A percentile compares a stretch with the other conserved stretches of the same genome.
phyloP scores from a whole-genome alignment of 2,113 vertebrate species.

The Natator depressus region DNA sequence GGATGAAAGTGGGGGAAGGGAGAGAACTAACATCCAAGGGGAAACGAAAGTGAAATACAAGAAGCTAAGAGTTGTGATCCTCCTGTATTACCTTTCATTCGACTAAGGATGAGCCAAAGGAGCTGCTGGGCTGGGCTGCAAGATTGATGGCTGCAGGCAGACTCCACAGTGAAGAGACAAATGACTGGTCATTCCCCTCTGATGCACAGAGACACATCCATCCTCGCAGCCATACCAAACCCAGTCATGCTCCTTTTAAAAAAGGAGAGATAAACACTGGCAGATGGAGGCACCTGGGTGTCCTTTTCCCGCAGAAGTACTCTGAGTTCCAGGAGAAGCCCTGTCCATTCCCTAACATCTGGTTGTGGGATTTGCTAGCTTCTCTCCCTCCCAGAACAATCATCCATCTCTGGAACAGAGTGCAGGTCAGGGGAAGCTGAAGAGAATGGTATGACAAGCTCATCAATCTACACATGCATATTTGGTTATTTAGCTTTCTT shows the following conservation, averaged over 20 bases:
- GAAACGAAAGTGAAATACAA: conserved; percentile 33
- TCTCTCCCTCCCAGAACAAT: conserved; percentile 59
- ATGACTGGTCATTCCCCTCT: conserved; percentile 83
- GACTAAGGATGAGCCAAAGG: conserved; percentile 65
- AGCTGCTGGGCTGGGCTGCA: conserved; percentile 69
- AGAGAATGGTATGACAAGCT: conserved; percentile 77
- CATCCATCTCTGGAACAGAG: conserved; percentile 72
- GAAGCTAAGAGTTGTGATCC: conserved; percentile 15
- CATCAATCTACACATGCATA: conserved; percentile 80
- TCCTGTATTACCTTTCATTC: conserved; percentile 66
- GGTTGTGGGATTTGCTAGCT: conserved; percentile 70
- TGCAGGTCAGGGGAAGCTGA: conserved; percentile 56
- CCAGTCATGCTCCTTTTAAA: conserved; percentile 68
- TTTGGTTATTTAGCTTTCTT: conserved; percentile 72
- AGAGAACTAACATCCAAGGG: not conserved
- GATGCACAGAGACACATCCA: conserved; percentile 81
- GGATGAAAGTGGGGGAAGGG: not conserved
- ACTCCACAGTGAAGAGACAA: conserved; percentile 80
- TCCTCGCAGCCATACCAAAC: conserved; percentile 77
- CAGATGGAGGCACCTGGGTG: conserved; percentile 67
- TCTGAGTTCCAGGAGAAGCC: conserved; percentile 61
- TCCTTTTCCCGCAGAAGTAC: conserved; percentile 71
- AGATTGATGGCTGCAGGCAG: conserved; percentile 84
- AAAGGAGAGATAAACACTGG: conserved; percentile 74
- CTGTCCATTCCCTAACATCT: conserved; percentile 79